A percentile compares a stretch with the other conserved stretches of the same genome.
These are phyloP conservation scores for Campoplex capitator DNA, from an alignment of 2,888 invertebrate species.

Conservation along the genomic window DNA sequence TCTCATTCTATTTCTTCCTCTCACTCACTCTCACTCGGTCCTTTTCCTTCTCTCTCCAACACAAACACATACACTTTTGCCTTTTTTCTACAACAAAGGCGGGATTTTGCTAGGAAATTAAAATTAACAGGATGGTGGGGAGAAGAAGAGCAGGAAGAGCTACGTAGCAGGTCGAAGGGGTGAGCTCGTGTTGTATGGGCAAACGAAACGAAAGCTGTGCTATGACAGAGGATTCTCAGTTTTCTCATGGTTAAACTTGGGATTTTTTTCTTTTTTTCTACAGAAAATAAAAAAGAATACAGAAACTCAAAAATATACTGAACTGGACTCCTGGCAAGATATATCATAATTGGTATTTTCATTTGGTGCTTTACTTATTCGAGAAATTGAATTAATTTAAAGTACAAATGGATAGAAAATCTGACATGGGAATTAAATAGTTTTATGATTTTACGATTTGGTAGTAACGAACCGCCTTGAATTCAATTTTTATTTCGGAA, in stretches of 20 bases:
- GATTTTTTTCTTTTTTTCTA: background rate
- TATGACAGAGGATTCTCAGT: conserved; percentile 41
- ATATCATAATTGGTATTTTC: background rate
- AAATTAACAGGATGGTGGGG: conserved; percentile 79
- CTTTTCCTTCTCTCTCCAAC: conserved; percentile 40
- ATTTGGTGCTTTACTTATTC: too few species aligned
- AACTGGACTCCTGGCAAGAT: background rate
- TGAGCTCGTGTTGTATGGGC: conserved; percentile 49
- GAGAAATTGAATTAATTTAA: too few species aligned
- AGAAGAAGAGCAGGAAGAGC: conserved; percentile 54
- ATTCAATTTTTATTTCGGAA: background rate
- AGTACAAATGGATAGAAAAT: too few species aligned
- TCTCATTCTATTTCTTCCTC: conserved; percentile 41
- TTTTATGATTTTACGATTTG: background rate
- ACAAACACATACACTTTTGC: conserved; percentile 46
- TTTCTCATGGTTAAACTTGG: conserved; percentile 54
- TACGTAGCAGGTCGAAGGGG: conserved; percentile 66
- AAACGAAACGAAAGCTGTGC: conserved; percentile 67
- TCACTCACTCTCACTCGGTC: conserved; percentile 25
- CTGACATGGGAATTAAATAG: background rate
- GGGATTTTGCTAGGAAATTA: conserved; percentile 82
- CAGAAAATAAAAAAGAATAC: background rate
- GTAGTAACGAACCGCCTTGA: too few species aligned
- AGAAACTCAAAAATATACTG: background rate
- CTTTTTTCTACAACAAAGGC: conserved; percentile 75